phyloP scores from a whole-genome alignment of 1,140 invertebrate genomes.

The Plectus sambesii region DNA sequence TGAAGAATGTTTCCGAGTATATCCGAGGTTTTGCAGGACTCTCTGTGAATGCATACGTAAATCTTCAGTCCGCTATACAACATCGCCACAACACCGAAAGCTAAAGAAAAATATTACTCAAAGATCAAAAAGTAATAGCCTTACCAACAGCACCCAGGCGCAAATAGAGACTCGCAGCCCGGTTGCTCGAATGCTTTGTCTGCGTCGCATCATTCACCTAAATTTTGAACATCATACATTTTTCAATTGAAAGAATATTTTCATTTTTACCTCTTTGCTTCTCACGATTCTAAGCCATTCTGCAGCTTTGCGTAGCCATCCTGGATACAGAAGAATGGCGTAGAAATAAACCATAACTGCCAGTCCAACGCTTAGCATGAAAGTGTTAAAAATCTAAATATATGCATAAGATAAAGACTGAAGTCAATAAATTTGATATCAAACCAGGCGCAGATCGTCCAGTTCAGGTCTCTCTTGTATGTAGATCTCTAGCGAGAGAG shows the following conservation, averaged over 20 bases:
- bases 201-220: constrained; percentile 14
- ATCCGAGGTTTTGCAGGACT: constrained; percentile 28
- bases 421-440: too few species aligned
- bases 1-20: constrained; percentile 37
- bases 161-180: constrained; percentile 37
- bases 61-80: constrained; percentile 43
- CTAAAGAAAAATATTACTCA: too few species aligned
- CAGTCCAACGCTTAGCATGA: constrained; percentile 41
- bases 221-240: constrained; percentile 12
- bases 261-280: background rate
- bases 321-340: constrained; percentile 38
- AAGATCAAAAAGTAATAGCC: too few species aligned
- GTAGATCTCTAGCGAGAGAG: constrained; percentile 38
- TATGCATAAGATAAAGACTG: constrained; percentile 7
- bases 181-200: constrained; percentile 32
- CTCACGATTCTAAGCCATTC: constrained; percentile 2
- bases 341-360: constrained; percentile 41
- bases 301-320: constrained; percentile 20
- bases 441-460: constrained; percentile 18
- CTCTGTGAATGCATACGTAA: constrained; percentile 37
- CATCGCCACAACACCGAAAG: constrained; percentile 39
- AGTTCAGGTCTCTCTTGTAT: constrained; percentile 40
- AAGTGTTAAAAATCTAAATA: constrained; percentile 39
- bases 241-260: constrained; percentile 11
- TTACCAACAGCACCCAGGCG: constrained; percentile 40